These are phyloP conservation scores for Paramormyrops kingsleyae DNA, from an alignment of 2,113 vertebrate genomes.

Conservation along the genomic window DNA sequence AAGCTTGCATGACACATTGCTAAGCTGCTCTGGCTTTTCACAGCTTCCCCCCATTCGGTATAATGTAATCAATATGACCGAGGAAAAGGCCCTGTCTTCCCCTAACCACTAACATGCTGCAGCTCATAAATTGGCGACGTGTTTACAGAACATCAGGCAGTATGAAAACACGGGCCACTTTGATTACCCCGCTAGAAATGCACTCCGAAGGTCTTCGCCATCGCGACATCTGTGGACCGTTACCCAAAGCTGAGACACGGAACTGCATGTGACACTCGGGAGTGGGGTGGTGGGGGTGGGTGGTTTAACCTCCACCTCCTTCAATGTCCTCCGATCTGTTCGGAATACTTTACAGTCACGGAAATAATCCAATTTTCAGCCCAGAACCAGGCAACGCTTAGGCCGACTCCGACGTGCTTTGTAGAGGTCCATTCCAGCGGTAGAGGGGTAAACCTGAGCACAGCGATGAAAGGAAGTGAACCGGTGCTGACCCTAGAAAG, in stretches of 20 bases:
- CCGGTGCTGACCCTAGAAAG: not conserved
- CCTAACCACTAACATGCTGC: conserved; percentile 3
- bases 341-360: not conserved
- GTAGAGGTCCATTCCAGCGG: not conserved
- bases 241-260: not conserved
- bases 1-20: conserved; percentile 1
- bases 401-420: not conserved
- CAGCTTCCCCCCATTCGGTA: not conserved
- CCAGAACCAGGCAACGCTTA: not conserved
- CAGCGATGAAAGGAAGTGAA: not conserved
- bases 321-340: not conserved
- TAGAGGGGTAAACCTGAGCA: not conserved
- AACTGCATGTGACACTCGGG: not conserved
- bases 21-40: not conserved
- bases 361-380: not conserved
- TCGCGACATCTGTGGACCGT: not conserved
- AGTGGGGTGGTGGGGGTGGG: not conserved
- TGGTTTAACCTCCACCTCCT: not conserved
- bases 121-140: not conserved
- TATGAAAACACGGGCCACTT: not conserved
- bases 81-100: not conserved
- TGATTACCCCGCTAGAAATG: not conserved
- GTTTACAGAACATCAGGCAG: conserved; percentile 5
- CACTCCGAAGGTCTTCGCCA: not conserved
- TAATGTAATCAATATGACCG: conserved; percentile 2